A percentile compares a stretch with the other conserved stretches of the same genome.
These are phyloP conservation scores for Drosophila nikananu DNA, from an alignment of 1,140 invertebrate genomes.

Conservation along the genomic window DNA sequence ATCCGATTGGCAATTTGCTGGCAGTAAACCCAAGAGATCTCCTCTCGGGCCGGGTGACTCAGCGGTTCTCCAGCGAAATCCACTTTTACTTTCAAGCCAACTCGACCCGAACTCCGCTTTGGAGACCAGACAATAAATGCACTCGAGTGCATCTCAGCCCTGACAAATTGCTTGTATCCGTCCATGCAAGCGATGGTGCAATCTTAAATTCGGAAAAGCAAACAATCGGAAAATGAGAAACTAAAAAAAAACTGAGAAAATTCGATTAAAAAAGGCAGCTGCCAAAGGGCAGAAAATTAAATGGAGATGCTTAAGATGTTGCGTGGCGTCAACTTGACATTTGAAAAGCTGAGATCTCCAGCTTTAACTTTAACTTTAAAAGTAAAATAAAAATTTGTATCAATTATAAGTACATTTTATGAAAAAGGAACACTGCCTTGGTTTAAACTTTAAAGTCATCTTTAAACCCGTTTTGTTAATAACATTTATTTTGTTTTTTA, in stretches of 20 bases:
- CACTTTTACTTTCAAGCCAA: conserved; percentile 71
- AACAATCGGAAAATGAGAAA: conserved; percentile 28
- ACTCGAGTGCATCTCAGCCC: conserved; percentile 59
- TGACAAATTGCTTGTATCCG: conserved; percentile 73
- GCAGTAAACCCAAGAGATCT: conserved; percentile 14
- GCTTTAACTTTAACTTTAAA: conserved; percentile 1
- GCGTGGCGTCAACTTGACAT: conserved; percentile 54
- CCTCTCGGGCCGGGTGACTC: conserved; percentile 52
- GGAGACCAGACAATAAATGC: conserved; percentile 23
- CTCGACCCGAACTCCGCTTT: conserved; percentile 49
- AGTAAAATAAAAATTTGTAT: background rate
- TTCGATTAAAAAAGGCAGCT: conserved; percentile 8
- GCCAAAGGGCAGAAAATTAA: conserved; percentile 49
- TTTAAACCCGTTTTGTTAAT: background rate
- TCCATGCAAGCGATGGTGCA: conserved; percentile 46
- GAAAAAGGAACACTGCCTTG: background rate
- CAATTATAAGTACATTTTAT: background rate
- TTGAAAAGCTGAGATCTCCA: conserved; percentile 17
- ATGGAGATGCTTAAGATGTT: conserved; percentile 40
- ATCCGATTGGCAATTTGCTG: conserved; percentile 37
- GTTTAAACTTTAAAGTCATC: background rate
- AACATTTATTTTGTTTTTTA: no score
- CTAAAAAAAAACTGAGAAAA: background rate
- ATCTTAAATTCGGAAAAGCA: conserved; percentile 30
- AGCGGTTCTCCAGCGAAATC: conserved; percentile 46